Evolutionary conservation across 2,888 invertebrate species (phyloP).

Genomic region (Macrosiphum euphorbiae): DNA sequence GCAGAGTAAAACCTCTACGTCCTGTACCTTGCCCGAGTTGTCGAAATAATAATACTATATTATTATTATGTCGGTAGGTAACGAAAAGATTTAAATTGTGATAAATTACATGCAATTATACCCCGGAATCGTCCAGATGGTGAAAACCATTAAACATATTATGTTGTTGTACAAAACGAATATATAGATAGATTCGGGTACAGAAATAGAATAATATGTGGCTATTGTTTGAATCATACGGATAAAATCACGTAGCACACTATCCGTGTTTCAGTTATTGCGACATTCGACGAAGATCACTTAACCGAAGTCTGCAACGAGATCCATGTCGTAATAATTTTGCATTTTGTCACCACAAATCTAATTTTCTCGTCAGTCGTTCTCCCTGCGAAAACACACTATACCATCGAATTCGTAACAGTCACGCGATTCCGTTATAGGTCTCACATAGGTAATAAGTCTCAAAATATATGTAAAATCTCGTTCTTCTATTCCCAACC

Average conservation of each 20-base stretch:
- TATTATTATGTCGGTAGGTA: neutral
- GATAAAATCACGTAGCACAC: neutral
- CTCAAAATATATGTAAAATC: neutral
- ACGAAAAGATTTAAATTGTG: neutral
- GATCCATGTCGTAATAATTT: neutral
- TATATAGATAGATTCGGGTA: neutral
- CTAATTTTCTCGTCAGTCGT: neutral
- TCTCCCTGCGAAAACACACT: neutral
- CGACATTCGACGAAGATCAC: neutral
- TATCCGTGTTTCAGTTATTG: neutral
- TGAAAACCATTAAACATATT: neutral
- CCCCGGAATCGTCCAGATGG: neutral
- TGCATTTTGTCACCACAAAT: neutral
- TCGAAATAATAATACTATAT: neutral
- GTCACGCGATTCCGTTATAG: neutral
- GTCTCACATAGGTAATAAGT: neutral
- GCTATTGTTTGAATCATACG: neutral
- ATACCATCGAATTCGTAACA: neutral
- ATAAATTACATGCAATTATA: neutral
- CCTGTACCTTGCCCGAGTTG: neutral
- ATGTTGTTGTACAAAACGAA: neutral
- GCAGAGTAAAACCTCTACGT: neutral
- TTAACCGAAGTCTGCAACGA: neutral
- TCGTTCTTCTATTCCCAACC: neutral
- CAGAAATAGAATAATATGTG: neutral